Evolutionary conservation across 2,888 invertebrate species (phyloP).

Genomic region (Drosophila paucipuncta): DNA sequence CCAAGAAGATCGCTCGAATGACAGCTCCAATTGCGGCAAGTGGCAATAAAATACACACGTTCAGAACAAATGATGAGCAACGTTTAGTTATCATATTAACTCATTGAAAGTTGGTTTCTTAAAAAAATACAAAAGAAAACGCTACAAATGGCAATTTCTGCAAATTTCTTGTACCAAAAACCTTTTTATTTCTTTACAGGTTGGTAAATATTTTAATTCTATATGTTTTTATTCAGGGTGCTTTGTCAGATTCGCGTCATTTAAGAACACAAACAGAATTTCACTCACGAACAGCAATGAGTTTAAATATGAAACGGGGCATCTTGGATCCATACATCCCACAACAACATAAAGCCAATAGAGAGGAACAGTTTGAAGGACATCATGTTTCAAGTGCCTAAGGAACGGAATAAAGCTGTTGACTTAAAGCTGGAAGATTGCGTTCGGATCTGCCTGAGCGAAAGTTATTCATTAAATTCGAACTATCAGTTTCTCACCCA

Average conservation of each 20-base stretch:
- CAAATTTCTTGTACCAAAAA: background rate
- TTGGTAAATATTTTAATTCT: background rate
- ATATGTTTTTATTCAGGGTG: background rate
- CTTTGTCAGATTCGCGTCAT: background rate
- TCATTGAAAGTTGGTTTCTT: background rate
- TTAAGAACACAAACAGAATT: background rate
- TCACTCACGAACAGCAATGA: background rate
- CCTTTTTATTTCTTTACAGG: background rate
- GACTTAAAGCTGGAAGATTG: background rate
- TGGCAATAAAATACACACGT: too few relatives aligned
- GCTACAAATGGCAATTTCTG: background rate
- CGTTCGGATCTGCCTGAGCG: background rate
- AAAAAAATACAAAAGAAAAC: background rate
- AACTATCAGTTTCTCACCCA: background rate
- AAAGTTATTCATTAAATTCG: background rate
- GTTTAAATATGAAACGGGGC: background rate
- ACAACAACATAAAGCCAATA: background rate
- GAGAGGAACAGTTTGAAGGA: background rate
- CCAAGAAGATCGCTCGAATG: background rate
- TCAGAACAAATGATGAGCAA: background rate
- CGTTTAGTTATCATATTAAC: background rate
- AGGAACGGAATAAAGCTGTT: background rate
- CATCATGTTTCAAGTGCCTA: background rate
- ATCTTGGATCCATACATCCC: background rate
- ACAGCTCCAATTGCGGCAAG: background rate